These are phyloP conservation scores for Operophtera brumata DNA, from an alignment of 2,888 invertebrate species.

Conservation along the genomic window DNA sequence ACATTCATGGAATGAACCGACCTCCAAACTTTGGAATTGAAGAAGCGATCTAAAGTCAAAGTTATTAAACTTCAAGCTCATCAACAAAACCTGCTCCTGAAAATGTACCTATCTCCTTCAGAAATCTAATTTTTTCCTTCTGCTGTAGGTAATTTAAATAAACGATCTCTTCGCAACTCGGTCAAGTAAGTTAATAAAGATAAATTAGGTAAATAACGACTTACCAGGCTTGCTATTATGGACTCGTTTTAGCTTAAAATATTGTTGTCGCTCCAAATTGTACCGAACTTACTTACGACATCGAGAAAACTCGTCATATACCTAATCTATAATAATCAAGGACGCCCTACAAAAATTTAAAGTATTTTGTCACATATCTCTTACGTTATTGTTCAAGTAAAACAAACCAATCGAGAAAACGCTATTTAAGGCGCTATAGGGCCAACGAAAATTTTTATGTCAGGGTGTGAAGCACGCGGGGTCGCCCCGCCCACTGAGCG, in stretches of 20 bases:
- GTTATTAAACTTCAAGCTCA: conserved; percentile 19
- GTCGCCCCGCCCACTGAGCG: no score
- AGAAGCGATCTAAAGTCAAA: background rate
- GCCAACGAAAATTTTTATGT: no score
- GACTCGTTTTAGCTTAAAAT: conserved; percentile 27
- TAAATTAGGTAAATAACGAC: conserved; percentile 36
- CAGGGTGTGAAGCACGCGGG: no score
- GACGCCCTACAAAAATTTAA: background rate
- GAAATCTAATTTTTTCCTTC: conserved; percentile 37
- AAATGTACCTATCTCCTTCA: conserved; percentile 31
- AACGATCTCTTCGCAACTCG: conserved; percentile 38
- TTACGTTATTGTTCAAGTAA: background rate
- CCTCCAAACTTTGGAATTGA: background rate
- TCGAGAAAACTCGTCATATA: background rate
- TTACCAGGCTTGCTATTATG: conserved; percentile 29
- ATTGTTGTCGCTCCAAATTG: conserved; percentile 21
- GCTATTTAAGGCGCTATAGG: no score
- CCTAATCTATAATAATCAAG: background rate
- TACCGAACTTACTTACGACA: background rate
- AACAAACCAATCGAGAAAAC: conserved; percentile 29
- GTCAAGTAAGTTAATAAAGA: conserved; percentile 42
- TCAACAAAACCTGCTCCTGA: conserved; percentile 36
- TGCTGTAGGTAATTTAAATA: conserved; percentile 41
- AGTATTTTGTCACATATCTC: background rate
- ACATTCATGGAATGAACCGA: no score